phyloP scores from a whole-genome alignment of 2,797 vertebrate genomes.

The Prionace glauca region DNA sequence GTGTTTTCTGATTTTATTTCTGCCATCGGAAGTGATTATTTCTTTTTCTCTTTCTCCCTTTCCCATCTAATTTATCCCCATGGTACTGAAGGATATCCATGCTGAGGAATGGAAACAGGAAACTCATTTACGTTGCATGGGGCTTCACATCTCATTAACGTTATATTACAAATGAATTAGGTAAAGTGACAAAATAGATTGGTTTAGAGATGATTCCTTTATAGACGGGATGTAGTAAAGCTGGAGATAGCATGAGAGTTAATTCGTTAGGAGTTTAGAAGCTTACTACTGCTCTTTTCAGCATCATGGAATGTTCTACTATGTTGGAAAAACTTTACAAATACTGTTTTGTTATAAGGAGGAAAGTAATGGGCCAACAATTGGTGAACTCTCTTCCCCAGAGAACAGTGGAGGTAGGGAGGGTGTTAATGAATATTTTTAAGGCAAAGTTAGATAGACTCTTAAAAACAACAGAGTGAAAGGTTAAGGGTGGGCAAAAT shows the following conservation, averaged over 20 bases:
- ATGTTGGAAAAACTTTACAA: not conserved
- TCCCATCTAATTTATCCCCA: not conserved
- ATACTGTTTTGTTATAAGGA: not conserved
- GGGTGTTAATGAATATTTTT: no score
- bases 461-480: no score
- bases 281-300: not conserved
- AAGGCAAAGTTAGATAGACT: no score
- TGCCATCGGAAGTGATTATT: not conserved
- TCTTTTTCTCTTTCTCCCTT: not conserved
- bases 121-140: not conserved
- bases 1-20: not conserved
- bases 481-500: no score
- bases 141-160: not conserved
- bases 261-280: not conserved
- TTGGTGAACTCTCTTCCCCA: not conserved
- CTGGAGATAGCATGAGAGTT: not conserved
- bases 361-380: not conserved
- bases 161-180: not conserved
- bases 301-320: not conserved
- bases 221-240: not conserved
- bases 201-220: not conserved
- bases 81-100: not conserved
- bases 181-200: not conserved
- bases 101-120: not conserved
- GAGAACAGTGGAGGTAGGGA: no score